Evolutionary conservation across 2,797 vertebrate genomes (phyloP).

Genomic region (Serranus cabrilla): DNA sequence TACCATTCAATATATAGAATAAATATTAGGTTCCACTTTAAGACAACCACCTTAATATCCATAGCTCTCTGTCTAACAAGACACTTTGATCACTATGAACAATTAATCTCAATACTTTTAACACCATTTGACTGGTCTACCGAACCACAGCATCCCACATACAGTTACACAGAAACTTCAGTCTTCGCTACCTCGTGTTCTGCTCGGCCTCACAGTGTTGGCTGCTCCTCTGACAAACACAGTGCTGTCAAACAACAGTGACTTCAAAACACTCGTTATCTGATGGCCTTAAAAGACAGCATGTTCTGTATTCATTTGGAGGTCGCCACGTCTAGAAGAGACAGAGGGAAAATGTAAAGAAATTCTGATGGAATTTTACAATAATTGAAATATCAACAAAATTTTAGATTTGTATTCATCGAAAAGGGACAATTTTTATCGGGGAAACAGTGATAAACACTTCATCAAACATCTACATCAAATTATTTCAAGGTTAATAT

Average conservation of each 20-base stretch:
- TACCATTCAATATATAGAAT: constrained; percentile 71
- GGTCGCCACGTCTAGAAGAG: constrained; percentile 74
- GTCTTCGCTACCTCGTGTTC: constrained; percentile 25
- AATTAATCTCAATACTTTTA: constrained; percentile 43
- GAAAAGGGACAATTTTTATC: background rate
- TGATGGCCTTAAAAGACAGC: constrained; percentile 73
- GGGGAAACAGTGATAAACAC: background rate
- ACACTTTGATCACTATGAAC: constrained; percentile 68
- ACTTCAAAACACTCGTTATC: constrained; percentile 83
- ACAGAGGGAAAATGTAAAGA: constrained; percentile 11
- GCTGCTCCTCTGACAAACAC: constrained; percentile 9
- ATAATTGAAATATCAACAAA: background rate
- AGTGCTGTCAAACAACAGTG: constrained; percentile 79
- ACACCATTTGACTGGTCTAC: constrained; percentile 52
- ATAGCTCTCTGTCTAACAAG: constrained; percentile 66
- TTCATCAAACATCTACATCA: background rate
- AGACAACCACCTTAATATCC: constrained; percentile 59
- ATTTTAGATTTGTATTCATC: constrained; percentile 12
- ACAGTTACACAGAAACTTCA: constrained; percentile 44
- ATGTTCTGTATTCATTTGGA: constrained; percentile 75
- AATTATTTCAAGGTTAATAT: constrained; percentile 19
- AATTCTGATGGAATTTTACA: background rate
- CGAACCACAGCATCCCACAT: constrained; percentile 21
- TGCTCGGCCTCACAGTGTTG: background rate
- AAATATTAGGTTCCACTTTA: constrained; percentile 73